Percentiles rank a stretch among this genome's conserved stretches.
phyloP scores from a whole-genome alignment of 2,113 vertebrate genomes.

The Parus major region DNA sequence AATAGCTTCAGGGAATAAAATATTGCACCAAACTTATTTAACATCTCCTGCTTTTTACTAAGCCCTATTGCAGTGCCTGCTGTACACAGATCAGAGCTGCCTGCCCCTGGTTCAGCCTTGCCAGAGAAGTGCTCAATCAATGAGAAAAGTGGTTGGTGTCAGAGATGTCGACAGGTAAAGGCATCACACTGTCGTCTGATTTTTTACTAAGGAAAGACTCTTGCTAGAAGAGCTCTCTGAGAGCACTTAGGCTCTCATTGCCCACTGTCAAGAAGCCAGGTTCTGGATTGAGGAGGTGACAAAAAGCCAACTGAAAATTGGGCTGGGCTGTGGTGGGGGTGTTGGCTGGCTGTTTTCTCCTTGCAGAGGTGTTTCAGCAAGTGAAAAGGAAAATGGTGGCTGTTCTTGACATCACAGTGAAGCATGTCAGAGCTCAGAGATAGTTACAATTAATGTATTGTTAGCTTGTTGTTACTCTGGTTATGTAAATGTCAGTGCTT shows the following conservation, averaged over 20 bases:
- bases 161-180: background rate
- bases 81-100: background rate
- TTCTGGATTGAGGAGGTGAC: background rate
- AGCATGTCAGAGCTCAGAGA: background rate
- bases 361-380: background rate
- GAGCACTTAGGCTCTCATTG: background rate
- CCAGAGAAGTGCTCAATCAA: background rate
- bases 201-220: conserved; percentile 29
- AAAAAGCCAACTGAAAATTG: conserved; percentile 15
- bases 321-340: background rate
- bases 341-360: background rate
- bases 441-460: background rate
- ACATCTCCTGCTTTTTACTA: background rate
- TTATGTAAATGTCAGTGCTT: background rate
- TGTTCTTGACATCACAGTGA: background rate
- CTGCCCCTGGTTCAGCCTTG: background rate
- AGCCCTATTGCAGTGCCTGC: background rate
- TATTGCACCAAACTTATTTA: background rate
- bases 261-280: background rate
- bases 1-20: background rate
- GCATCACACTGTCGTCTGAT: background rate
- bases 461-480: conserved; percentile 27
- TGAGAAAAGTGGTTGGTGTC: background rate
- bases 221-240: background rate
- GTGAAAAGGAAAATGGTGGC: background rate